A percentile compares a stretch with the other conserved stretches of the same genome.
Evolutionary conservation across 1,140 invertebrate genomes (phyloP).

Genomic region (Subanguina moxae): DNA sequence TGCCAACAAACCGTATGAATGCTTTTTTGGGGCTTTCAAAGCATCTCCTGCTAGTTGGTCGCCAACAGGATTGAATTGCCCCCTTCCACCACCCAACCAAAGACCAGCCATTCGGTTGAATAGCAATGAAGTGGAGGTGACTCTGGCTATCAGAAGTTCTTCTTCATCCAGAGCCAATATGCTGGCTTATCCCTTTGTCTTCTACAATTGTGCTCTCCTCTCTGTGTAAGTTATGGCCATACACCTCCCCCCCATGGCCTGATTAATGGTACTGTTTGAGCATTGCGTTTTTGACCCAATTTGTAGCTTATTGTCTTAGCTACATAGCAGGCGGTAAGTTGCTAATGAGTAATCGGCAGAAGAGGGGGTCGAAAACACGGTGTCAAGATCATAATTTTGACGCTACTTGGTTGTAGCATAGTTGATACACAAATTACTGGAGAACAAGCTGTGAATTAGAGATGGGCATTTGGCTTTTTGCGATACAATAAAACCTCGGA

Average conservation of each 20-base stretch:
- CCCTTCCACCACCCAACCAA: slow-evolving; percentile 20
- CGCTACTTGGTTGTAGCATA: too few relatives aligned
- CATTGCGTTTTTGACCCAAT: too few relatives aligned
- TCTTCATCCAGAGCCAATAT: slow-evolving; percentile 28
- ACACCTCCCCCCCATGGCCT: not conserved
- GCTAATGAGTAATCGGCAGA: too few relatives aligned
- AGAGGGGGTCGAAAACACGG: too few relatives aligned
- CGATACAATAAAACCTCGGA: too few relatives aligned
- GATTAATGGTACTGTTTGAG: too few relatives aligned
- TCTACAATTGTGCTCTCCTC: slow-evolving; percentile 42
- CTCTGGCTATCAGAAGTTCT: slow-evolving; percentile 33
- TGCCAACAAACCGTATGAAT: slow-evolving; percentile 41
- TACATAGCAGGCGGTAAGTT: too few relatives aligned
- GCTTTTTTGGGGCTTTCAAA: slow-evolving; percentile 39
- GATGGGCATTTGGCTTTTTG: too few relatives aligned
- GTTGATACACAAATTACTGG: too few relatives aligned
- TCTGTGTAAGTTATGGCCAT: slow-evolving; percentile 38
- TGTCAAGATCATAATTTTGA: too few relatives aligned
- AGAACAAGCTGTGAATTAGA: too few relatives aligned
- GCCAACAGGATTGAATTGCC: slow-evolving; percentile 28
- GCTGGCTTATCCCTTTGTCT: slow-evolving; percentile 36
- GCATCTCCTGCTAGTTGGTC: slow-evolving; percentile 28
- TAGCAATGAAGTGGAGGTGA: slow-evolving; percentile 18
- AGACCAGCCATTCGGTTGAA: not conserved
- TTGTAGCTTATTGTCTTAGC: too few relatives aligned